Evolutionary conservation across 2,113 vertebrate genomes (phyloP).

Genomic region (Platanista minor): DNA sequence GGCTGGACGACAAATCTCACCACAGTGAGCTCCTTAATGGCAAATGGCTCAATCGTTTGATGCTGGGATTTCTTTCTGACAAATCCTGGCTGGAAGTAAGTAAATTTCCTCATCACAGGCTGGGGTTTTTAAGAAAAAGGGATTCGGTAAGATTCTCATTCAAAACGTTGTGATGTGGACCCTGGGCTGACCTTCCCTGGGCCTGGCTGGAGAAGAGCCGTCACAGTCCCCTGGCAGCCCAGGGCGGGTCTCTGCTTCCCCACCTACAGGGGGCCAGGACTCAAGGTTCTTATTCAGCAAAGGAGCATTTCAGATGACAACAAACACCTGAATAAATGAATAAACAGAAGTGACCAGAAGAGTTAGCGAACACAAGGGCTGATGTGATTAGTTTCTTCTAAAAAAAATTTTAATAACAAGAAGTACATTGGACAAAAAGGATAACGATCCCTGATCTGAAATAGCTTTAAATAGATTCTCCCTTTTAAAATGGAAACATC

Average conservation of each 20-base stretch:
- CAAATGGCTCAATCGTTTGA: constrained; percentile 21
- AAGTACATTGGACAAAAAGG: constrained; percentile 46
- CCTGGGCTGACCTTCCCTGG: not conserved
- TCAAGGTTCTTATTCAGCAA: not conserved
- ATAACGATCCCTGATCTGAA: constrained; percentile 66
- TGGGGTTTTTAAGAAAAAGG: not conserved
- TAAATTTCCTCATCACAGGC: not conserved
- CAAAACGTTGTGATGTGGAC: not conserved
- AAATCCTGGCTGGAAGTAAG: constrained; percentile 2
- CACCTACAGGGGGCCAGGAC: not conserved
- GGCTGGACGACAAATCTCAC: not conserved
- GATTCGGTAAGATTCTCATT: not conserved
- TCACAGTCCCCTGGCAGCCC: not conserved
- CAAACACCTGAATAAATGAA: not conserved
- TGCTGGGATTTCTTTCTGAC: not conserved
- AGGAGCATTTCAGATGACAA: not conserved
- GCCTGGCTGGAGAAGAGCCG: not conserved
- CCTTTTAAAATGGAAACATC: constrained; percentile 62
- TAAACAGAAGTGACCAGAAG: constrained; percentile 2
- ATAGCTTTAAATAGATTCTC: constrained; percentile 66
- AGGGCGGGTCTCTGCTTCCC: not conserved
- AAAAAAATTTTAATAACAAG: constrained; percentile 1
- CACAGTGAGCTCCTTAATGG: not conserved
- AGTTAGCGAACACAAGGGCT: constrained; percentile 16
- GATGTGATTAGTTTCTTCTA: not conserved